phyloP scores from a whole-genome alignment of 2,888 invertebrate genomes.

The Doris montereyensis region DNA sequence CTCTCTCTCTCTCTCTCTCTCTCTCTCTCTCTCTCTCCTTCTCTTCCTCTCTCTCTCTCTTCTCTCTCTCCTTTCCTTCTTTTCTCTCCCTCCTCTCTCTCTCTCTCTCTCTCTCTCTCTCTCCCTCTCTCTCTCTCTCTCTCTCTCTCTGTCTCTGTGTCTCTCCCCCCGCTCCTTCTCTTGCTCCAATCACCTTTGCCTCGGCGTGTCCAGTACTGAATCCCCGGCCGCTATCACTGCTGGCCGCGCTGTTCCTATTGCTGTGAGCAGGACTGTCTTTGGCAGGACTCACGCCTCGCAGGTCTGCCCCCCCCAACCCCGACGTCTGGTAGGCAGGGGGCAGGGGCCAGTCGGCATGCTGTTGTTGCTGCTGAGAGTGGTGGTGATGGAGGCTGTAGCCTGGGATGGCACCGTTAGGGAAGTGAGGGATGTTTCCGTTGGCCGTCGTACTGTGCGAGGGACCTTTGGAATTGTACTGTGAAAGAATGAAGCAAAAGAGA shows the following conservation, averaged over 20 bases:
- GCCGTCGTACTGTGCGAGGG: too few species aligned
- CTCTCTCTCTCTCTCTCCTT: too few species aligned
- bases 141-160: too few species aligned
- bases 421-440: not conserved
- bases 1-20: too few species aligned
- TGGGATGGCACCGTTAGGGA: not conserved
- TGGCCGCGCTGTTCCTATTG: constrained; percentile 70
- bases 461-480: too few species aligned
- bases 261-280: constrained; percentile 66
- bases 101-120: too few species aligned
- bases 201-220: constrained; percentile 57
- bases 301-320: constrained; percentile 49
- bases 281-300: constrained; percentile 57
- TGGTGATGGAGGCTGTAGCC: not conserved
- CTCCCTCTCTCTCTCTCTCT: too few species aligned
- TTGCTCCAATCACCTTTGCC: constrained; percentile 42
- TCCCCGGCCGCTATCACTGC: constrained; percentile 69
- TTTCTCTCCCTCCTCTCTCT: too few species aligned
- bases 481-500: too few species aligned
- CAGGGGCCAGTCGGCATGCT: constrained; percentile 34
- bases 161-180: not conserved
- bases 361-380: constrained; percentile 21
- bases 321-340: constrained; percentile 34
- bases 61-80: too few species aligned
- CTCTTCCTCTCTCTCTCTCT: too few species aligned